A percentile compares a stretch with the other conserved stretches of the same genome.
Evolutionary conservation across 2,113 vertebrate genomes (phyloP).

Genomic region (Mus pahari): DNA sequence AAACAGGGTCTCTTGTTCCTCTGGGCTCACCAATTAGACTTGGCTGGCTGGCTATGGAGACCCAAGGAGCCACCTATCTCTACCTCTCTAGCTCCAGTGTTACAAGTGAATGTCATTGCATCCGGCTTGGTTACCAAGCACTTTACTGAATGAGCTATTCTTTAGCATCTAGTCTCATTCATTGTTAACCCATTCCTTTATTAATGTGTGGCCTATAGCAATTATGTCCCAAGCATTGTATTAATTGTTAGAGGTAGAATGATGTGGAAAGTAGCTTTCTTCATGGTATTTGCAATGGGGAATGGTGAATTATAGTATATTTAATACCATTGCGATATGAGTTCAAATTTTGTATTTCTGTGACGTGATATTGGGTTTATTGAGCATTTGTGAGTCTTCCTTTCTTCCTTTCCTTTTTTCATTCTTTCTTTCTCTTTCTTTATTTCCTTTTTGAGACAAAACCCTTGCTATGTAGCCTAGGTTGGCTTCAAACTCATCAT

Average conservation of each 20-base stretch:
- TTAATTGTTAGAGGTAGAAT: neutral
- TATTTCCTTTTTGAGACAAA: neutral
- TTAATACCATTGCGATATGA: neutral
- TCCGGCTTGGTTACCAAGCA: neutral
- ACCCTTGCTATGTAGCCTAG: neutral
- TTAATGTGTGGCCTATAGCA: neutral
- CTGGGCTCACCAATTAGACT: neutral
- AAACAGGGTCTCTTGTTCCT: neutral
- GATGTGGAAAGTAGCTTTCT: neutral
- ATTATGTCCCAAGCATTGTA: neutral
- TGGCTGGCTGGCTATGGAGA: neutral
- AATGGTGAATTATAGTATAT: neutral
- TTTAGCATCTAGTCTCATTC: neutral
- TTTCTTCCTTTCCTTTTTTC: too few species aligned
- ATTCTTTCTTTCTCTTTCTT: neutral
- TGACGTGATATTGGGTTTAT: neutral
- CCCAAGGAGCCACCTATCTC: neutral
- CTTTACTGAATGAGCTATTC: neutral
- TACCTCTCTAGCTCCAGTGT: neutral
- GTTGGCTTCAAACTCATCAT: neutral
- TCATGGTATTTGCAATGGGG: neutral
- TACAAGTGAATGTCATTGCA: too few species aligned
- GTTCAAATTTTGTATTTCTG: slow-evolving; percentile 27
- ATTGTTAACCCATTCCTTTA: neutral
- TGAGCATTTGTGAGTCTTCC: neutral